These are phyloP conservation scores for Zapus hudsonius DNA, from an alignment of 2,113 vertebrate species.

Conservation along the genomic window DNA sequence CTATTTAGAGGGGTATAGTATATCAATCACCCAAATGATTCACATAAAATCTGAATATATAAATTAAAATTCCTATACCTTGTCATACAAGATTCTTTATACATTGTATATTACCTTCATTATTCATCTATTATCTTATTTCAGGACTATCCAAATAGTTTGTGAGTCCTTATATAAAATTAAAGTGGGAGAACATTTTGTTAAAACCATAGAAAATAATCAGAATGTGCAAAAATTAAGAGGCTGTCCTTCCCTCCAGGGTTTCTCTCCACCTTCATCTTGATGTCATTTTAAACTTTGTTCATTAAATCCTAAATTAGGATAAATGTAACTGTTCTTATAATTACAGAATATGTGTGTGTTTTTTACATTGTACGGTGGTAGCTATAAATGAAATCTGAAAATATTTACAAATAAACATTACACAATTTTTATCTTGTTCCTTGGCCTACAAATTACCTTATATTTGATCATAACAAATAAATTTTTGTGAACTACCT, in stretches of 20 bases:
- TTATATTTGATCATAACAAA: background rate
- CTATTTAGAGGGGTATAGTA: background rate
- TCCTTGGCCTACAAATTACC: rapidly evolving
- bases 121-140: background rate
- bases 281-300: background rate
- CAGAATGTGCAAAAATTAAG: background rate
- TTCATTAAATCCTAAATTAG: background rate
- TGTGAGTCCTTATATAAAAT: background rate
- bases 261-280: background rate
- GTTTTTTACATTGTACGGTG: background rate
- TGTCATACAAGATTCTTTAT: background rate
- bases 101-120: background rate
- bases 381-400: background rate
- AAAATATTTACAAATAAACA: background rate
- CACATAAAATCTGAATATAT: background rate
- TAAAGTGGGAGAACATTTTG: background rate
- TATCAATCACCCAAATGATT: background rate
- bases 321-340: background rate
- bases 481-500: background rate
- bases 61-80: background rate
- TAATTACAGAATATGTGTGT: background rate
- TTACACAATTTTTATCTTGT: background rate
- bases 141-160: background rate
- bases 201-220: background rate
- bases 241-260: background rate